phyloP scores from a whole-genome alignment of 2,113 vertebrate species.

The Crypturellus undulatus region DNA sequence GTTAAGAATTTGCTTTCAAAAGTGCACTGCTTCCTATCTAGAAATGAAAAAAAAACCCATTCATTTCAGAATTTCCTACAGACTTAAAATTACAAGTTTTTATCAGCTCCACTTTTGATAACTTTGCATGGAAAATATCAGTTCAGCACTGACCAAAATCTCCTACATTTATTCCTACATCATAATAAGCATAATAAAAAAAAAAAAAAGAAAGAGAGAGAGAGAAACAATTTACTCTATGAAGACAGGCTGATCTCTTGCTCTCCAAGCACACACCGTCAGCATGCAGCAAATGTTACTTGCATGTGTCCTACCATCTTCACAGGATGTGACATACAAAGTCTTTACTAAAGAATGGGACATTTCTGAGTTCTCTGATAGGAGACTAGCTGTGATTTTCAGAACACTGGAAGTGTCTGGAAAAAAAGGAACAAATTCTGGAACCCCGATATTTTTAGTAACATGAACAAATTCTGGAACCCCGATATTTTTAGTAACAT shows the following conservation, averaged over 20 bases:
- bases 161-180: not conserved
- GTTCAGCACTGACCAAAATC: not conserved
- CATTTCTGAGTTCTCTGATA: not conserved
- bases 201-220: no score
- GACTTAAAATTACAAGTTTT: not conserved
- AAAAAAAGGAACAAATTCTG: no score
- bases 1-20: not conserved
- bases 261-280: not conserved
- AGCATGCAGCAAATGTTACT: not conserved
- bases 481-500: not conserved
- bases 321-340: not conserved
- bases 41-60: not conserved
- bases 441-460: no score
- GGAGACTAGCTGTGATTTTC: not conserved
- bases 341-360: not conserved
- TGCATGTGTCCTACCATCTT: not conserved
- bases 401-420: not conserved
- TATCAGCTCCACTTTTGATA: not conserved
- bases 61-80: not conserved
- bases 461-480: not conserved
- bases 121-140: not conserved
- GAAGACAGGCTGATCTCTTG: not conserved
- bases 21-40: not conserved
- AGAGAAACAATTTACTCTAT: no score
- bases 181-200: not conserved